phyloP scores from a whole-genome alignment of 2,797 vertebrate genomes.

The Pipistrellus pipistrellus region DNA sequence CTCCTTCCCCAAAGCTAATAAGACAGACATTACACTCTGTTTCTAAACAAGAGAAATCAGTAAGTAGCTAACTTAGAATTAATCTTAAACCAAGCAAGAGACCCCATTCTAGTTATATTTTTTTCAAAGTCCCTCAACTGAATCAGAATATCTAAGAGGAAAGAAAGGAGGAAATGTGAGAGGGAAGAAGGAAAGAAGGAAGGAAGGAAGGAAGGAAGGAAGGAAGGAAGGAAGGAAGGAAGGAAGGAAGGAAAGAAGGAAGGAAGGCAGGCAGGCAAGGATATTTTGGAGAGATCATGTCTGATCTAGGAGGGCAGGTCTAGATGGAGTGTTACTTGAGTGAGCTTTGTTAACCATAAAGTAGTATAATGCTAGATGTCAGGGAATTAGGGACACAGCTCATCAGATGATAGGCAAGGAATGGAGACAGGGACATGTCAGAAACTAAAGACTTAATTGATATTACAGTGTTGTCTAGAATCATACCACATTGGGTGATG shows the following conservation, averaged over 20 bases:
- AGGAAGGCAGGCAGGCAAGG: too few species aligned
- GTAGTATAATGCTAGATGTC: not conserved
- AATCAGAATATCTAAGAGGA: not conserved
- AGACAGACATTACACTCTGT: conserved; percentile 29
- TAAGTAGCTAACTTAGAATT: not conserved
- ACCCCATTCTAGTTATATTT: not conserved
- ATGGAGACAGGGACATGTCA: not conserved
- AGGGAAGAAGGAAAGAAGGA: not conserved
- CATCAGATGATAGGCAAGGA: not conserved
- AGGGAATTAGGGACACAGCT: not conserved
- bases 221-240: rapidly evolving
- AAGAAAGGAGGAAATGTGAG: not conserved
- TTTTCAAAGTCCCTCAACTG: not conserved
- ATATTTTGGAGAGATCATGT: not conserved
- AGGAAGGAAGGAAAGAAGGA: not conserved
- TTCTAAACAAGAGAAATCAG: conserved; percentile 12
- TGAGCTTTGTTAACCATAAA: not conserved
- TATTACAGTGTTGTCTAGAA: not conserved
- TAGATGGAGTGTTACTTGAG: not conserved
- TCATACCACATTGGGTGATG: not conserved
- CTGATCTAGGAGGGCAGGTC: not conserved
- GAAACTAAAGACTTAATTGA: conserved; percentile 10
- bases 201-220: too few species aligned
- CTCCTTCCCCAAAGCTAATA: not conserved
- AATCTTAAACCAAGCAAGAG: not conserved